Evolutionary conservation across 2,888 invertebrate species (phyloP).

Genomic region (Pristionchus maxplancki): DNA sequence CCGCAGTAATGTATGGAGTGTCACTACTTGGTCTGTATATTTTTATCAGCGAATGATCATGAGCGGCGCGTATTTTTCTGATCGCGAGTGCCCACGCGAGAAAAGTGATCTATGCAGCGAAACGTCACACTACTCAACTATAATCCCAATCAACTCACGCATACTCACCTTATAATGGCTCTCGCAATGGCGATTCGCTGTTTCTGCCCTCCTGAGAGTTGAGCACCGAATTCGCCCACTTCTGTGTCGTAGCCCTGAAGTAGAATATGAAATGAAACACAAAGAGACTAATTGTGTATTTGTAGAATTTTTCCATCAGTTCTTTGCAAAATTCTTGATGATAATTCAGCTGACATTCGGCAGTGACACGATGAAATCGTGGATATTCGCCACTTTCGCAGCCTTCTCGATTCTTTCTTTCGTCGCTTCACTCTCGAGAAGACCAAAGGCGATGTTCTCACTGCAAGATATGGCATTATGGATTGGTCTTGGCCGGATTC

Average conservation of each 20-base stretch:
- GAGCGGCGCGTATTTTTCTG: background rate
- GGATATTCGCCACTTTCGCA: conserved; percentile 79
- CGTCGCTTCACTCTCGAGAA: conserved; percentile 77
- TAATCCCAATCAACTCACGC: background rate
- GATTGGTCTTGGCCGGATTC: background rate
- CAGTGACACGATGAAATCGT: conserved; percentile 79
- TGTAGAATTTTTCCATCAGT: background rate
- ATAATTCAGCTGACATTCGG: conserved; percentile 72
- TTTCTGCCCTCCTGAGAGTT: conserved; percentile 90
- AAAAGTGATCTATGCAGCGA: too few species aligned
- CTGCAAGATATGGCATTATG: background rate
- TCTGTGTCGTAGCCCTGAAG: conserved; percentile 86
- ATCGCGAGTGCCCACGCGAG: too few species aligned
- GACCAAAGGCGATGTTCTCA: conserved; percentile 75
- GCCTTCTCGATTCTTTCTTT: conserved; percentile 78
- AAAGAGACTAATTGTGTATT: background rate
- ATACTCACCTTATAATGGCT: conserved; percentile 83
- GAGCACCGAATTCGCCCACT: conserved; percentile 87
- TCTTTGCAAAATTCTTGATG: background rate
- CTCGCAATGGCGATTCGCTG: conserved; percentile 91
- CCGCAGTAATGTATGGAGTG: background rate
- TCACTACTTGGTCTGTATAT: background rate
- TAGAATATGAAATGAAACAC: background rate
- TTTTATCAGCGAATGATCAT: background rate
- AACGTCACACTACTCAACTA: background rate